A percentile compares a stretch with the other conserved stretches of the same genome.
Evolutionary conservation across 30 jellyfish, hydroid and myxozoan genomes (phyloP).

Genomic region (Aurelia sp.): DNA sequence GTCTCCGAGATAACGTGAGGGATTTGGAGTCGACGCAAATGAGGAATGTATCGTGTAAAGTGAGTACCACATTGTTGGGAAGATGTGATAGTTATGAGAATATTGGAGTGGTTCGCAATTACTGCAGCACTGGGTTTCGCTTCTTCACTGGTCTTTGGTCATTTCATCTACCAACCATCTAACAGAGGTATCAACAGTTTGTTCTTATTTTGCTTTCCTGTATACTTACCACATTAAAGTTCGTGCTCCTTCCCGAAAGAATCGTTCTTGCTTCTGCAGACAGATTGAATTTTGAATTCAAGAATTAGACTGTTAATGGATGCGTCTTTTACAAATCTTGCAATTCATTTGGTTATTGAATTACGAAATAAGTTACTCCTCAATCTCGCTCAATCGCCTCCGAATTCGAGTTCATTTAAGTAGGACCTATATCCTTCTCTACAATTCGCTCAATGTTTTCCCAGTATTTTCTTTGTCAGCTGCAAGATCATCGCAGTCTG

Average conservation of each 20-base stretch:
- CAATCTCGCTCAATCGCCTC: no score
- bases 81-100: conserved; percentile 63
- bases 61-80: conserved; percentile 14
- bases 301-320: neutral
- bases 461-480: no score
- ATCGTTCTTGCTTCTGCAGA: neutral
- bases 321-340: neutral
- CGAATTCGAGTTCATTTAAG: no score
- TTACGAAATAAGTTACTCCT: no score
- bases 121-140: conserved; percentile 57
- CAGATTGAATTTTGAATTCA: neutral
- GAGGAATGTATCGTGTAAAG: conserved; percentile 10
- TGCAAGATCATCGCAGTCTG: no score
- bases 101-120: conserved; percentile 44
- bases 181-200: conserved; percentile 18
- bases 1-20: conserved; percentile 16
- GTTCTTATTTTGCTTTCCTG: neutral
- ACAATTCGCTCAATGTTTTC: no score
- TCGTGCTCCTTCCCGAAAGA: no score
- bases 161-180: conserved; percentile 8
- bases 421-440: no score
- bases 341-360: no score
- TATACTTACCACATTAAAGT: no score
- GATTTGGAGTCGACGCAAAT: neutral
- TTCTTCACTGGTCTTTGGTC: conserved; percentile 21